Conservation (phyloP, 2,113 vertebrate genomes). For the Saiga tatarica region DNA sequence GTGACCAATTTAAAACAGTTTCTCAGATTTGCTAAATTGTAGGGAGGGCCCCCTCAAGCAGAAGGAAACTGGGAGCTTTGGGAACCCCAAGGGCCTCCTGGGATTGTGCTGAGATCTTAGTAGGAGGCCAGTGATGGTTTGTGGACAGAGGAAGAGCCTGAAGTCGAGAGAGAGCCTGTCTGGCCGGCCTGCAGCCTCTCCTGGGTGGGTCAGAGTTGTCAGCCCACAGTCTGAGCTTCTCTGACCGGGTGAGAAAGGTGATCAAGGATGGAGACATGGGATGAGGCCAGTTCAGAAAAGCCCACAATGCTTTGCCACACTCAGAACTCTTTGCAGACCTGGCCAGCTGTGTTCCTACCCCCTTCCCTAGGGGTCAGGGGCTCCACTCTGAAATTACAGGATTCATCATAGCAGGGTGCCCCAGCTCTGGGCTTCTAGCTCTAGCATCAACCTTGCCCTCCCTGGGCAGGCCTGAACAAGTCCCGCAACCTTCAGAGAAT, state of each 20-base stretch:
- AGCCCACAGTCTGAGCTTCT: background rate
- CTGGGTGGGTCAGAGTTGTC: accelerated
- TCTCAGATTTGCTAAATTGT: background rate
- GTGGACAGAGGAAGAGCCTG: background rate
- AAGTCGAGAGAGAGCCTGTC: background rate
- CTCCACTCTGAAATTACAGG: background rate
- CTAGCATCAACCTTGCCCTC: background rate
- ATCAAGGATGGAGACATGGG: background rate
- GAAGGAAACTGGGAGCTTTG: background rate
- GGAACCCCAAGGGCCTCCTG: background rate
- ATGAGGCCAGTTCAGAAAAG: background rate
- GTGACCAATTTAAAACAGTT: background rate
- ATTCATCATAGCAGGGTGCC: background rate
- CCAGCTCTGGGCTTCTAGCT: background rate
- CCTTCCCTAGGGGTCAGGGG: background rate
- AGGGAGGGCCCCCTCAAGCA: background rate
- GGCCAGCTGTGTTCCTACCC: too few species aligned
- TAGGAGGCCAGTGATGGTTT: background rate
- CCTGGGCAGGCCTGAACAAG: background rate
- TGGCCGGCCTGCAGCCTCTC: background rate
- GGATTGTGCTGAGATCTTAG: too few species aligned
- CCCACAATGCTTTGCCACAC: background rate
- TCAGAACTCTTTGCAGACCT: background rate
- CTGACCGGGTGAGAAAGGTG: background rate
- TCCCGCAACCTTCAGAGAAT: background rate